Percentiles rank a stretch among this genome's conserved stretches.
phyloP scores from a whole-genome alignment of 2,113 vertebrate species.

The Emydocephalus ijimae region DNA sequence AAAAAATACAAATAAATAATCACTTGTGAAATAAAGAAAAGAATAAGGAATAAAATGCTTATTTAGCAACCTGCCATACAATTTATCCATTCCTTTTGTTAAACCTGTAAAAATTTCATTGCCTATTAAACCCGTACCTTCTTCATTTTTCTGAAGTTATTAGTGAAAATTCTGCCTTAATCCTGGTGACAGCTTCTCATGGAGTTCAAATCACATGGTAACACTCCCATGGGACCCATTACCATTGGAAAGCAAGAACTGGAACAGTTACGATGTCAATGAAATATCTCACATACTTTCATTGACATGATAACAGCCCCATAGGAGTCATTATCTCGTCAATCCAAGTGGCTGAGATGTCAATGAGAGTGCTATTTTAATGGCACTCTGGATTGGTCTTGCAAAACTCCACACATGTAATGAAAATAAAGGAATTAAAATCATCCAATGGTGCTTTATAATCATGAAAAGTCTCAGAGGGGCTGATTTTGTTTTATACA shows the following conservation, averaged over 20 bases:
- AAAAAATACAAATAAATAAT: background rate
- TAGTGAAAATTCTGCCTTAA: slow-evolving; percentile 11
- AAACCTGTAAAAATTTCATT: background rate
- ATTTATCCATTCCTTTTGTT: background rate
- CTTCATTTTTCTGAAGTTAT: slow-evolving; percentile 20
- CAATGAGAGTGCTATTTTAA: slow-evolving; percentile 52
- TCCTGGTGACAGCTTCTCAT: background rate
- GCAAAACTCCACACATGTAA: background rate
- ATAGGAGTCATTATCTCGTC: slow-evolving; percentile 38
- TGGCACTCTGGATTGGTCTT: slow-evolving; percentile 4
- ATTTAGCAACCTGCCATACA: background rate
- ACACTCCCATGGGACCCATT: slow-evolving; percentile 28
- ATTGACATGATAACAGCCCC: slow-evolving; percentile 38
- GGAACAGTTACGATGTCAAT: slow-evolving; percentile 26
- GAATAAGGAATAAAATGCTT: background rate
- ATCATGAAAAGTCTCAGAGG: background rate
- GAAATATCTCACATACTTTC: slow-evolving; percentile 10
- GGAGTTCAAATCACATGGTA: background rate
- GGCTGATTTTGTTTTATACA: background rate
- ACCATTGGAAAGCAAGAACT: slow-evolving; percentile 10
- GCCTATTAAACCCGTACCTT: background rate
- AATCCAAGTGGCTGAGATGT: slow-evolving; percentile 51
- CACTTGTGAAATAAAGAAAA: background rate
- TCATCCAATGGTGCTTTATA: background rate
- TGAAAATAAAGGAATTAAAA: slow-evolving; percentile 38